Conservation (phyloP, 2,888 invertebrate species). For the Therioaphis trifolii region DNA sequence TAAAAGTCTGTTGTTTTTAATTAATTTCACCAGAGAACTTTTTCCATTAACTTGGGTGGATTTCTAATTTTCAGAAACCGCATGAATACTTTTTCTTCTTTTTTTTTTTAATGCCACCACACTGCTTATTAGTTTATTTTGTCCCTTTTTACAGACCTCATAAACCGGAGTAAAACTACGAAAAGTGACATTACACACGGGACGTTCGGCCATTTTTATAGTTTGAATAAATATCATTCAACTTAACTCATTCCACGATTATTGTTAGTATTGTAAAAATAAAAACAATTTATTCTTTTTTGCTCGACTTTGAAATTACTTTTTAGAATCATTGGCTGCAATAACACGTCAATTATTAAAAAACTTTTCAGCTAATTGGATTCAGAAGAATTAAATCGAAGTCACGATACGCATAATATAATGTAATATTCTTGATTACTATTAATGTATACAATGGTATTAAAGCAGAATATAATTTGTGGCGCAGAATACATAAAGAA, state of each 20-base stretch:
- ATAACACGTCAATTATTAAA: conserved; percentile 36
- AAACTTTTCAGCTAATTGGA: not conserved
- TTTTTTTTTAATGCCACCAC: conserved; percentile 43
- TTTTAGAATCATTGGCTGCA: conserved; percentile 12
- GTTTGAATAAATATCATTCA: conserved; percentile 42
- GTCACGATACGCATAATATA: no score
- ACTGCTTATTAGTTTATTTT: conserved; percentile 54
- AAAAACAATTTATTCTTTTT: conserved; percentile 17
- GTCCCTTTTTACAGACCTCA: conserved; percentile 45
- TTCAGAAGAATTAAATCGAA: not conserved
- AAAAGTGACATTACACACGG: conserved; percentile 23
- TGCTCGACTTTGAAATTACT: conserved; percentile 5
- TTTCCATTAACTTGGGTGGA: conserved; percentile 46
- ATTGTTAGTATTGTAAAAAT: conserved; percentile 24
- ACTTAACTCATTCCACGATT: conserved; percentile 30
- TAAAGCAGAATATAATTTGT: no score
- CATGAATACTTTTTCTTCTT: conserved; percentile 33
- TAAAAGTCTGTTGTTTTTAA: conserved; percentile 52
- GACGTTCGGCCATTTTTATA: conserved; percentile 30
- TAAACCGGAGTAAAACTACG: conserved; percentile 42
- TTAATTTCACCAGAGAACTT: conserved; percentile 48
- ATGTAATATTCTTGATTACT: no score
- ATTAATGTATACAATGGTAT: no score
- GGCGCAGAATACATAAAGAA: no score
- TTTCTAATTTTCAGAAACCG: conserved; percentile 53